Evolutionary conservation across 2,797 vertebrate genomes (phyloP), one percentile per base, ranked within the genome.

Genomic region (Sebastes jordani): DNA sequence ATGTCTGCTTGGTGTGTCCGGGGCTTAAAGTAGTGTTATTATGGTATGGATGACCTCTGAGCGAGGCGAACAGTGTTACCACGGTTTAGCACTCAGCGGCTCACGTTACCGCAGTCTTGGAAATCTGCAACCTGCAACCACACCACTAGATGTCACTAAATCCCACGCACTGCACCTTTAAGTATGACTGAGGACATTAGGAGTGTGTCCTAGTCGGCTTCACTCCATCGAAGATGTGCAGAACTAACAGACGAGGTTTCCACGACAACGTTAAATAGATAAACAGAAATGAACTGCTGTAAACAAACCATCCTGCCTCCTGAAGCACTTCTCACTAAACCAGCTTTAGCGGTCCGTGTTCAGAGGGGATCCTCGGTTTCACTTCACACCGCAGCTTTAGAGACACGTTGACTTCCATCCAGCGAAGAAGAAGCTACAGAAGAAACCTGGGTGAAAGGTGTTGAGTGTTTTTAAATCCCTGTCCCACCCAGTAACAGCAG

Each of bases 201-300:
- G 25, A 56, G 69, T 11, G 13, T 30, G 8, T 72, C 36, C 9
- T 14, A 29, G 8, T 64, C 42, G n/a, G 18, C 14, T 55, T 87
- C 27, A 14, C 64, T 80, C 25, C 61, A 23, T 61, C 7, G 2
- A 22, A 71, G 25, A 75, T 18, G 80, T 65, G 46, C 27, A 27
- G 16, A 65, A 63, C n/a, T 22, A 23, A 49, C 68, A 58, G 52
- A 62, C 14, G 2, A 38, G 7, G 14, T 59, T 78, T 81, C 34
- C 69, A 71, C 71, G 14, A 46, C 22, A 14, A 68, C 46, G 42
- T 68, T 83, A 87, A 79, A 81, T 78, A 61, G 14, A 56, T 83
- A 80, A 91, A 89, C 80, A 78, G 74, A 81, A 80, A 66, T 29
- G 0, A 74, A 52, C 34, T 34, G 23, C 11, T 84, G 79, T 88